A percentile compares a stretch with the other conserved stretches of the same genome.
Evolutionary conservation across 2,113 vertebrate genomes (phyloP).

Genomic region (Donacobius atricapilla): DNA sequence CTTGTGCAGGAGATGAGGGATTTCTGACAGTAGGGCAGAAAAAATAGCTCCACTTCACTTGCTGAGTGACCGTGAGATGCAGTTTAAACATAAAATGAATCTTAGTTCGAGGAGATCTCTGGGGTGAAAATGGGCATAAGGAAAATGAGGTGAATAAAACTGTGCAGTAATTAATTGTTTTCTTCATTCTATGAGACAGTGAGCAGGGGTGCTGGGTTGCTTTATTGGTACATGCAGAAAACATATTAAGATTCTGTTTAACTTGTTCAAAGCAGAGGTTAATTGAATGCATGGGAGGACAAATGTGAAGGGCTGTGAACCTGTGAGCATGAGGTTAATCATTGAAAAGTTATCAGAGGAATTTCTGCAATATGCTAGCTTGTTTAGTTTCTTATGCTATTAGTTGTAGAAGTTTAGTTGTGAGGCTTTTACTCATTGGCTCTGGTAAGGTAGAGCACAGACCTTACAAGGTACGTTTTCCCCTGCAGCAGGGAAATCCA

Average conservation of each 20-base stretch:
- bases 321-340: background rate
- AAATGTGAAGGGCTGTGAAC: background rate
- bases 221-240: background rate
- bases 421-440: conserved; percentile 9
- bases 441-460: conserved; percentile 57
- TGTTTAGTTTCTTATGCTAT: conserved; percentile 46
- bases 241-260: background rate
- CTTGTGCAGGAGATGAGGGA: background rate
- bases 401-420: conserved; percentile 49
- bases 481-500: conserved; percentile 48
- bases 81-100: background rate
- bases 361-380: conserved; percentile 46
- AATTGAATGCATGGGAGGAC: background rate
- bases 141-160: background rate
- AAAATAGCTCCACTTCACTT: background rate
- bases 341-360: conserved; percentile 40
- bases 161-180: background rate
- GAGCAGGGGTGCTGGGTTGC: background rate
- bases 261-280: background rate
- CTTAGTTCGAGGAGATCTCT: background rate
- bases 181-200: background rate
- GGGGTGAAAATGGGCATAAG: background rate
- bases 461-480: conserved; percentile 28
- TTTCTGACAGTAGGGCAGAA: background rate
- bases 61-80: background rate